A percentile compares a stretch with the other conserved stretches of the same genome.
These are phyloP conservation scores for Pandemis cinnamomeana DNA, from an alignment of 2,888 invertebrate species.

Conservation along the genomic window DNA sequence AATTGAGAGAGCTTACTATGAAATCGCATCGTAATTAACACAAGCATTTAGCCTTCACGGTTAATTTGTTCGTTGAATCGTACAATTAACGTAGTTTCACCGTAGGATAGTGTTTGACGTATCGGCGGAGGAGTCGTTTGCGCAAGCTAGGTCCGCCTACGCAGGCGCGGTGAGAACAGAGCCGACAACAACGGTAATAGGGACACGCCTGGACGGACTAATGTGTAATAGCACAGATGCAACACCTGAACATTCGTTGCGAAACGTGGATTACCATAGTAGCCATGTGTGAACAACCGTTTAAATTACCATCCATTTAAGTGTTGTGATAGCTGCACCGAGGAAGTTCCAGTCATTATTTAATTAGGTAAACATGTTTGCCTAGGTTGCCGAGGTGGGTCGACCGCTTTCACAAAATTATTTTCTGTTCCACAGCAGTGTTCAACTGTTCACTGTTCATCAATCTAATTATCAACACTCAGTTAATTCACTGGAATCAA, in stretches of 20 bases:
- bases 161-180: slow-evolving; percentile 41
- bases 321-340: slow-evolving; percentile 28
- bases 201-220: slow-evolving; percentile 52
- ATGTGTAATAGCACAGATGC: slow-evolving; percentile 47
- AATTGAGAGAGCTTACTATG: slow-evolving; percentile 47
- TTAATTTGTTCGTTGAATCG: slow-evolving; percentile 70
- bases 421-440: not conserved
- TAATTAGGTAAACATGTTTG: slow-evolving; percentile 17
- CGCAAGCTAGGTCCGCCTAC: slow-evolving; percentile 55
- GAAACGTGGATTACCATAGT: slow-evolving; percentile 44
- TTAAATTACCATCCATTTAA: slow-evolving; percentile 34
- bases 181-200: slow-evolving; percentile 48
- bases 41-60: slow-evolving; percentile 65
- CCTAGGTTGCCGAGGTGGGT: slow-evolving; percentile 24
- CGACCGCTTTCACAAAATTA: slow-evolving; percentile 12
- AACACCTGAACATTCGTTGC: slow-evolving; percentile 54
- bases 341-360: slow-evolving; percentile 27
- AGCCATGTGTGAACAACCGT: slow-evolving; percentile 38
- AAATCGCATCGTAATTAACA: slow-evolving; percentile 56
- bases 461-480: not conserved
- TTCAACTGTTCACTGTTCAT: not conserved
- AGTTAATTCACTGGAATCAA: not conserved
- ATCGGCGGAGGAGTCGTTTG: slow-evolving; percentile 55
- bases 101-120: slow-evolving; percentile 54
- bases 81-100: slow-evolving; percentile 67